Evolutionary conservation across 1,140 invertebrate genomes (phyloP).

Genomic region (Penaeus indicus): DNA sequence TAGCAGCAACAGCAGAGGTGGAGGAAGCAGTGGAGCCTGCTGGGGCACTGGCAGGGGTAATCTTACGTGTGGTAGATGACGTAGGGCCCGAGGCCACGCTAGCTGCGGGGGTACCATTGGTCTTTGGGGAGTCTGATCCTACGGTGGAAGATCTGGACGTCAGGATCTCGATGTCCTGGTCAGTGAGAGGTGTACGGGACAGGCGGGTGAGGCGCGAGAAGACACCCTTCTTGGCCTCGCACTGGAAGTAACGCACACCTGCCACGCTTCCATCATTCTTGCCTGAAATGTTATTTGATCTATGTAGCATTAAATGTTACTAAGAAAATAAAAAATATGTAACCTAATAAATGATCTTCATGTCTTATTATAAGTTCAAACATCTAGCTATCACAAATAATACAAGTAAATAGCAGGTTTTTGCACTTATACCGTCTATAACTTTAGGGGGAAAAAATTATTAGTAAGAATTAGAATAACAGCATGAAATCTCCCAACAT

Average conservation of each 20-base stretch:
- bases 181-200: constrained; percentile 72
- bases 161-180: constrained; percentile 63
- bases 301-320: too few species aligned
- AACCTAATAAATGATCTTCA: too few species aligned
- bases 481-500: too few species aligned
- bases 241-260: constrained; percentile 93
- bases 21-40: constrained; percentile 22
- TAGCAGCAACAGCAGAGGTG: constrained; percentile 41
- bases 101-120: constrained; percentile 50
- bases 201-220: constrained; percentile 92
- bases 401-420: too few species aligned
- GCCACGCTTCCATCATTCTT: constrained; percentile 98
- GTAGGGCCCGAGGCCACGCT: constrained; percentile 58
- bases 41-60: constrained; percentile 56
- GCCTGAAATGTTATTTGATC: constrained; percentile 73
- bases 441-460: too few species aligned
- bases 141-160: constrained; percentile 44
- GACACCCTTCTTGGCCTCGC: constrained; percentile 91
- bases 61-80: constrained; percentile 48
- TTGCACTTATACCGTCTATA: too few species aligned
- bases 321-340: too few species aligned
- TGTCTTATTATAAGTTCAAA: too few species aligned
- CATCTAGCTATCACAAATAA: too few species aligned
- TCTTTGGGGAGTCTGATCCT: constrained; percentile 57
- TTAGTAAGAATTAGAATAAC: too few species aligned